A percentile compares a stretch with the other conserved stretches of the same genome.
Evolutionary conservation across 2,888 invertebrate genomes (phyloP).

Genomic region (Doris montereyensis): DNA sequence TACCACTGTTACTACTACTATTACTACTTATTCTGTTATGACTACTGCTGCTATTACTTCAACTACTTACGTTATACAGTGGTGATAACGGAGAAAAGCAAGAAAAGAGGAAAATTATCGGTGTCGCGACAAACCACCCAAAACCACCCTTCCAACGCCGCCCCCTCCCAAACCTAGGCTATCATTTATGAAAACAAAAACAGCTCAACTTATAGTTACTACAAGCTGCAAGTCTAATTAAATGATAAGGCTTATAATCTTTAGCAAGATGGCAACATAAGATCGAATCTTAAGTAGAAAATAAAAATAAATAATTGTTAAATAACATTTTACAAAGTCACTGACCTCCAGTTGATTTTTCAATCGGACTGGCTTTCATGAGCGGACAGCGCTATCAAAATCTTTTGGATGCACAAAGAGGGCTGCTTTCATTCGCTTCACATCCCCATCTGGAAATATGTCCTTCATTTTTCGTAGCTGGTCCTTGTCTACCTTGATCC

Average conservation of each 20-base stretch:
- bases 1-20: too few relatives aligned
- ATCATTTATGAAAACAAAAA: too few relatives aligned
- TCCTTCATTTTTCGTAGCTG: slow-evolving; percentile 17
- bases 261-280: background rate
- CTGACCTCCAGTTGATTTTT: background rate
- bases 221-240: background rate
- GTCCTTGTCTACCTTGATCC: slow-evolving; percentile 25
- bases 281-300: background rate
- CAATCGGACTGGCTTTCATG: slow-evolving; percentile 15
- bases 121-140: too few relatives aligned
- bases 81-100: too few relatives aligned
- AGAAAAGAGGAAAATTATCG: too few relatives aligned
- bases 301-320: background rate
- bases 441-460: slow-evolving; percentile 34
- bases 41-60: too few relatives aligned
- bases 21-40: too few relatives aligned
- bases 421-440: slow-evolving; percentile 31
- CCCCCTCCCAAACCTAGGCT: too few relatives aligned
- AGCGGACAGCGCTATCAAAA: slow-evolving; percentile 32
- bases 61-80: too few relatives aligned
- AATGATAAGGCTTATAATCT: background rate
- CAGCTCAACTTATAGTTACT: too few relatives aligned
- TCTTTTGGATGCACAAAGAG: slow-evolving; percentile 33
- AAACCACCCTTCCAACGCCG: too few relatives aligned
- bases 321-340: background rate